Evolutionary conservation across 2,888 invertebrate species (phyloP), one percentile per base, ranked within the genome.

Genomic region (Acanthosoma haemorrhoidale): DNA sequence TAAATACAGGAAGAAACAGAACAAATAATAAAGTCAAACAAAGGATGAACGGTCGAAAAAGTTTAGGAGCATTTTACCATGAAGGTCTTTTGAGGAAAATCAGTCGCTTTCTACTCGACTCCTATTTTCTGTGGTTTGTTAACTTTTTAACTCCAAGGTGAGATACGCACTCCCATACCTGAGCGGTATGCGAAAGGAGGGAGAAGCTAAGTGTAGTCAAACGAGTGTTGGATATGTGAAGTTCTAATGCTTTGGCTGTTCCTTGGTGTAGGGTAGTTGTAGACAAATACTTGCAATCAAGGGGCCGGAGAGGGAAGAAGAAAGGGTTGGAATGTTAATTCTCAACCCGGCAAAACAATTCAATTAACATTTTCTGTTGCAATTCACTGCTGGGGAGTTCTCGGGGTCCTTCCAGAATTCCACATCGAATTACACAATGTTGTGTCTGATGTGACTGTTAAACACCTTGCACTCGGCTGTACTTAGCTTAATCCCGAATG

Each of bases 281-380:
- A 66, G 73, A 72, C 73, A 70, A 71, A 72, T 73, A 71, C 70
- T 70, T 67, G 70, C 73, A 73, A 73, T 73, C 72, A 72, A 71
- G 69, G 70, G 41, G 67, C 31, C 68, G 21, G 58, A 31, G 70
- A 39, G 34, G 41, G 41, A 67, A 43, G 63, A 72, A 73, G 72
- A 72, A 73, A 73, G 68, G 73, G 70, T 39, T 69, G 71, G 73
- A 73, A 73, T 73, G 73, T 73, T 73, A 73, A 73, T 73, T 72
- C 70, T 63, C 68, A 68, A 70, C 68, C 73, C 70, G 60, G 70
- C 71, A 58, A 73, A 73, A 73, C 73, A 73, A 73, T 73, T 73
- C 73, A 73, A 73, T 73, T 73, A 73, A 73, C 73, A 73, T 73
- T 73, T 73, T 73, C 72, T 71, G 73, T 73, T 72, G 72, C 72